Evolutionary conservation across 2,888 invertebrate genomes (phyloP), one percentile per base, ranked within the genome.

Genomic region (Pantelozetes paolii): DNA sequence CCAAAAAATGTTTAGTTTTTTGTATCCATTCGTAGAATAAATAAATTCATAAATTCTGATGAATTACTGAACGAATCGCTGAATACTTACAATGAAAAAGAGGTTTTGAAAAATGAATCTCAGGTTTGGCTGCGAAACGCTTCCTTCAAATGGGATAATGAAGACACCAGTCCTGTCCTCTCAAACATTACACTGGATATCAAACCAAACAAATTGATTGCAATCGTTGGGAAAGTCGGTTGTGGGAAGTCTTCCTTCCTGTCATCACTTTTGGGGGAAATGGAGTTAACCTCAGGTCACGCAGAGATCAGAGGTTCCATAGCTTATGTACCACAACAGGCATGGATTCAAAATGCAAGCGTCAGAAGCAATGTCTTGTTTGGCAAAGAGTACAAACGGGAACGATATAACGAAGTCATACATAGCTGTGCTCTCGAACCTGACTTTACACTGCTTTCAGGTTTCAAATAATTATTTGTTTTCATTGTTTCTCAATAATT

Each of bases 291-390:
- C 48, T 72, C 23, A 75, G 76, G 77, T 36, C 74, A 82, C 32
- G 78, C 86, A 42, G 80, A n/a, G 23, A 71, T 78, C 28, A 79
- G 85, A 83, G 87, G 88, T 2, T 74, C 76, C 1, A 78, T 87
- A 18, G 94, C 94, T 0, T 95, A 94, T 82, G 94, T 94, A 0
- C 88, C 95, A 0, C 95, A 96, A 81, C 94, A 94, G 83, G 94
- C 97, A 0, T 98, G 98, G 98, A 97, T 98, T 74, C 97, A 97
- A 83, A 98, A 98, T 84, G 90, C 92, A 1, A 94, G 95, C 0
- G 83, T 99, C 26, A 88, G 89, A 80, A 91, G 96, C 80, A 98
- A 98, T 83, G 92, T 99, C 77, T 81, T 94, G 36, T 99, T 98
- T 83, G 94, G 94, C 18, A 88, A 89, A 77, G 80, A 86, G 0